Conservation (phyloP, 2,113 vertebrate species). For the Neolamprologus tretocephalus region DNA sequence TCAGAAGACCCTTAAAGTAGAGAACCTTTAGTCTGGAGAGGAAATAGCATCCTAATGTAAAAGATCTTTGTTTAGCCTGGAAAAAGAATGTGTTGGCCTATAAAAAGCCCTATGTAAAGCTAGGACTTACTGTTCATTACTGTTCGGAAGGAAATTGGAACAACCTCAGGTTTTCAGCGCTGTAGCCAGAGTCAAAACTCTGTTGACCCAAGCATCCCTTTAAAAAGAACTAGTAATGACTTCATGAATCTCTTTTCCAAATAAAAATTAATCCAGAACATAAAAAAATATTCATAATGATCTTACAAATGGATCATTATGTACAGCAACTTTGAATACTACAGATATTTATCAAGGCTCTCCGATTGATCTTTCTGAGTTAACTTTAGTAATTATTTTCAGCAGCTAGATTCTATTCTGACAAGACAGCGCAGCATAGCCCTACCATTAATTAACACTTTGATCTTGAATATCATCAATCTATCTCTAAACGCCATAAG, state of each 20-base stretch:
- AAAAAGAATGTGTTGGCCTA: not conserved
- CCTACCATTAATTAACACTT: not conserved
- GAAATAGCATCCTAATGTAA: not conserved
- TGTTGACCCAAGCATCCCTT: not conserved
- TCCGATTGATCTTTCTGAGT: not conserved
- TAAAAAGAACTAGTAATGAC: not conserved
- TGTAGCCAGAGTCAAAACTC: not conserved
- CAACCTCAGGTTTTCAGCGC: not conserved
- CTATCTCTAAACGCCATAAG: not conserved
- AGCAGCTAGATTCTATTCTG: not conserved
- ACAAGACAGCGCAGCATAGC: rapidly evolving
- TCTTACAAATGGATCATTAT: not conserved
- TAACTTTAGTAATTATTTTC: not conserved
- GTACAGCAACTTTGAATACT: not conserved
- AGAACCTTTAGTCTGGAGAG: not conserved
- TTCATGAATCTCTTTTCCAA: not conserved
- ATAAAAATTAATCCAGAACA: not conserved
- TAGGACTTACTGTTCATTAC: not conserved
- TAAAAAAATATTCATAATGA: not conserved
- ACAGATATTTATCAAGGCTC: not conserved
- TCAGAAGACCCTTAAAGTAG: not conserved
- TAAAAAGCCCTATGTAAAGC: not conserved
- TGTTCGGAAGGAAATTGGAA: not conserved
- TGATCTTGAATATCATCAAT: not conserved
- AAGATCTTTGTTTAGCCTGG: not conserved